Evolutionary conservation across 2,888 invertebrate species (phyloP).

Genomic region (Troides helena): DNA sequence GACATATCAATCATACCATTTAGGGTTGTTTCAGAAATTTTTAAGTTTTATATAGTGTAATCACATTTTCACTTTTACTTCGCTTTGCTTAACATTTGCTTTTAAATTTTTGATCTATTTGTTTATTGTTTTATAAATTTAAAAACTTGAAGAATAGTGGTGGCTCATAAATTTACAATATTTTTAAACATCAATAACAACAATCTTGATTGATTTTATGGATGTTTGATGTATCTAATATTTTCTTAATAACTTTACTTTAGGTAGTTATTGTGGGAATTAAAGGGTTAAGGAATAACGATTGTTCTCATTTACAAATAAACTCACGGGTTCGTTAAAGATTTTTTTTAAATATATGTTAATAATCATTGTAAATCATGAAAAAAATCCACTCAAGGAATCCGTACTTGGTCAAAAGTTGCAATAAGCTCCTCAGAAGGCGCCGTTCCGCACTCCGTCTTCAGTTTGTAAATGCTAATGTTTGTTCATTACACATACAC

Average conservation of each 20-base stretch:
- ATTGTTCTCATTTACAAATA: slow-evolving; percentile 7
- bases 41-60: no score
- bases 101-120: no score
- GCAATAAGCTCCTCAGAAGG: slow-evolving; percentile 61
- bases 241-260: background rate
- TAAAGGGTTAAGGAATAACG: slow-evolving; percentile 1
- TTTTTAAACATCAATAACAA: no score
- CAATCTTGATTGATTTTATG: no score
- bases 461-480: slow-evolving; percentile 55
- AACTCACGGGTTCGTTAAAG: slow-evolving; percentile 8
- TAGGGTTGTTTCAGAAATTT: no score
- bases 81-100: no score
- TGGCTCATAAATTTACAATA: no score
- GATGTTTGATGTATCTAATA: no score
- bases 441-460: slow-evolving; percentile 43
- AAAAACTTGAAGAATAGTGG: no score
- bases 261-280: background rate
- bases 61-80: no score
- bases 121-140: no score
- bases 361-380: slow-evolving; percentile 47
- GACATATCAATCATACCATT: no score
- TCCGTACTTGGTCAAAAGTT: slow-evolving; percentile 54
- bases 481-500: slow-evolving; percentile 55
- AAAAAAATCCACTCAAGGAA: slow-evolving; percentile 44
- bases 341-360: slow-evolving; percentile 11